Evolutionary conservation across 2,113 vertebrate genomes (phyloP).

Genomic region (Cochlearius cochlearius): DNA sequence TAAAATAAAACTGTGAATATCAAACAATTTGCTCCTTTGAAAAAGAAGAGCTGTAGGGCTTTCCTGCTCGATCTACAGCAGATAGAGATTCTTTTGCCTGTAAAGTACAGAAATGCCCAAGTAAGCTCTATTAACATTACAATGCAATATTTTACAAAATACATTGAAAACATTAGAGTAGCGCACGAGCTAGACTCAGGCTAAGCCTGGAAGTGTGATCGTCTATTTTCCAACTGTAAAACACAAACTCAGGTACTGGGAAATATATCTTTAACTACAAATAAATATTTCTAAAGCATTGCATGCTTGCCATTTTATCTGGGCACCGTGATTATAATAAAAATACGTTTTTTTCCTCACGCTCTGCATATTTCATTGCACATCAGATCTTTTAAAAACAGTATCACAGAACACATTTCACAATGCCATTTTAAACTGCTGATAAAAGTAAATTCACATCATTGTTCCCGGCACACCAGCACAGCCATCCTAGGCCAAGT

Average conservation of each 20-base stretch:
- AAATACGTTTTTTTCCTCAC: neutral
- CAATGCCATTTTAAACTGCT: neutral
- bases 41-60: slow-evolving; percentile 2
- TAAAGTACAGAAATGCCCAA: slow-evolving; percentile 10
- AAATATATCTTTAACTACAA: neutral
- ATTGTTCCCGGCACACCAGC: neutral
- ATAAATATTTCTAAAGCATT: neutral
- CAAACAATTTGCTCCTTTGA: neutral
- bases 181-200: neutral
- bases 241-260: neutral
- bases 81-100: neutral
- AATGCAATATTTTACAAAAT: neutral
- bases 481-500: slow-evolving; percentile 7
- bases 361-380: neutral
- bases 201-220: neutral
- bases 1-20: slow-evolving; percentile 25
- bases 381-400: slow-evolving; percentile 9
- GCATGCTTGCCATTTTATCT: neutral
- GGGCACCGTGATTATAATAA: neutral
- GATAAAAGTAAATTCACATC: neutral
- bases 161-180: neutral
- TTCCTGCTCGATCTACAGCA: neutral
- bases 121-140: neutral
- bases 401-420: neutral
- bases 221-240: neutral